Conservation (phyloP, 2,888 invertebrate genomes). For the Pachliopta kotzebuea region DNA sequence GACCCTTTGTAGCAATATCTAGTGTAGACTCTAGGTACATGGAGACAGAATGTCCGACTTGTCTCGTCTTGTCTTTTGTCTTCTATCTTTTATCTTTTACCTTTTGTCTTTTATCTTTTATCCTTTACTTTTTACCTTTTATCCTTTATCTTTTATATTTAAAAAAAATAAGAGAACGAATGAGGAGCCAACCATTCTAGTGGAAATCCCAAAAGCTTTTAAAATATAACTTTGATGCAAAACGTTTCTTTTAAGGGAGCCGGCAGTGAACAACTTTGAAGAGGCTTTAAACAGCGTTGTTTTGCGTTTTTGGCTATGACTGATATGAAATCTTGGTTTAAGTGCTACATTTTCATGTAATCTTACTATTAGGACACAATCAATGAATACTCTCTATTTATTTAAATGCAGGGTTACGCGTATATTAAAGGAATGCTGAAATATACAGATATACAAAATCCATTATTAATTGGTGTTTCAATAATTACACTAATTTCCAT, state of each 20-base stretch:
- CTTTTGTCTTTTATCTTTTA: too few species aligned
- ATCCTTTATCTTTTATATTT: too few species aligned
- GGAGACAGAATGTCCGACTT: too few species aligned
- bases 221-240: slow-evolving; percentile 11
- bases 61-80: too few species aligned
- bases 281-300: background rate
- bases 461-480: too few species aligned
- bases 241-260: slow-evolving; percentile 3
- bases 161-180: background rate
- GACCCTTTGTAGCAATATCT: too few species aligned
- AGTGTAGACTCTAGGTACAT: too few species aligned
- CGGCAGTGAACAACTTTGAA: slow-evolving; percentile 2
- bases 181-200: slow-evolving; percentile 3
- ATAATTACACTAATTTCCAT: too few species aligned
- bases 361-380: background rate
- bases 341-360: background rate
- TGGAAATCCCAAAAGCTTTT: slow-evolving; percentile 11
- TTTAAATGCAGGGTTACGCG: too few species aligned
- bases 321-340: background rate
- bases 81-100: too few species aligned
- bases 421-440: background rate
- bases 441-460: background rate
- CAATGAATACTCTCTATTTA: too few species aligned
- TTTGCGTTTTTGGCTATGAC: background rate
- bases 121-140: too few species aligned